Conservation (phyloP, 2,888 invertebrate species). For the Megastigmus dorsalis region DNA sequence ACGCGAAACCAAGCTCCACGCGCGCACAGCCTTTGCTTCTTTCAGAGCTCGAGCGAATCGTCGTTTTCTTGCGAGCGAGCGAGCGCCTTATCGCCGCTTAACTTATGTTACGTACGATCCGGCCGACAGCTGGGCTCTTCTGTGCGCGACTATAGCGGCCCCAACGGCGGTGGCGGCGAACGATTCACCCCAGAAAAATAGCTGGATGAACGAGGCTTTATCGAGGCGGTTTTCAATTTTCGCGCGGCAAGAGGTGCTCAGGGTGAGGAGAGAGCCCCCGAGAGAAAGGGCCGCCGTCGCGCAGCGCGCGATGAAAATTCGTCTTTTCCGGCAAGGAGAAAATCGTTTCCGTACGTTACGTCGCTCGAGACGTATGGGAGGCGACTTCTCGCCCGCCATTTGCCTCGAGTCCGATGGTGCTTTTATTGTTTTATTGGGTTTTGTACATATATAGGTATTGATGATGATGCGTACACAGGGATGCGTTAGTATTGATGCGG, state of each 20-base stretch:
- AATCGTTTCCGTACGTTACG: conserved; percentile 10
- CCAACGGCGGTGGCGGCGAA: no score
- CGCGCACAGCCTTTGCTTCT: conserved; percentile 38
- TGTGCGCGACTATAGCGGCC: no score
- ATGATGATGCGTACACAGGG: no score
- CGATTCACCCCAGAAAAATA: conserved; percentile 38
- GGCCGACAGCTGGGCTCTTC: conserved; percentile 36
- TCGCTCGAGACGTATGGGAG: background rate
- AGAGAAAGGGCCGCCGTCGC: background rate
- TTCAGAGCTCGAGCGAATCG: no score
- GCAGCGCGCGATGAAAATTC: conserved; percentile 14
- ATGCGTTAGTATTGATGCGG: no score
- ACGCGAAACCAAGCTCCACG: conserved; percentile 60
- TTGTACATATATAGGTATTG: no score
- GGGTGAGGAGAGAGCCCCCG: background rate
- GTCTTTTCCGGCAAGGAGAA: conserved; percentile 18
- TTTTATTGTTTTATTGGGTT: no score
- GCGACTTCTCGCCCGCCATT: background rate
- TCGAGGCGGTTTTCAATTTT: conserved; percentile 51
- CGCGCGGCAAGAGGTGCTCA: background rate
- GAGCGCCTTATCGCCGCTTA: conserved; percentile 52
- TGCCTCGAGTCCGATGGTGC: background rate
- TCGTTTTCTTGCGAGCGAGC: conserved; percentile 53
- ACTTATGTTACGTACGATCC: conserved; percentile 41
- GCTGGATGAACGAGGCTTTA: conserved; percentile 40